A percentile compares a stretch with the other conserved stretches of the same genome.
phyloP scores from a whole-genome alignment of 2,888 invertebrate genomes.

The Cerastis rubricosa region DNA sequence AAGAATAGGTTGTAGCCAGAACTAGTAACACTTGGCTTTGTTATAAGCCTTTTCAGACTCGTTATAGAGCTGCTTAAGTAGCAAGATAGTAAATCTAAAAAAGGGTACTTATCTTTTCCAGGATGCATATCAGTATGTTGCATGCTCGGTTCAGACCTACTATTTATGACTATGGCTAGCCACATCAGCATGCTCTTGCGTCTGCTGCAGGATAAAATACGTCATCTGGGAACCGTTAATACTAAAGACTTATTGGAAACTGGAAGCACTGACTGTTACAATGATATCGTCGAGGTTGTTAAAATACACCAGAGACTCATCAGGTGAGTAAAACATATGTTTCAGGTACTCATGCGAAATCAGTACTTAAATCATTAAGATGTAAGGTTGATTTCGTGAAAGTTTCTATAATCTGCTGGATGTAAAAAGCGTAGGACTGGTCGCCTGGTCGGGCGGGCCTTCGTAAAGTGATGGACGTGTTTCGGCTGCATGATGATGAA shows the following conservation, averaged over 20 bases:
- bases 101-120: conserved; percentile 52
- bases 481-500: not conserved
- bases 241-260: conserved; percentile 6
- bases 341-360: not conserved
- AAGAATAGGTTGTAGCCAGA: not conserved
- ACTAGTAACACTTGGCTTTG: not conserved
- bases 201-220: conserved; percentile 80
- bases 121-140: conserved; percentile 80
- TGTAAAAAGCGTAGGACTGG: not conserved
- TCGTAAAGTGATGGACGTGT: not conserved
- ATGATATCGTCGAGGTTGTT: conserved; percentile 77
- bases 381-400: not conserved
- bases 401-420: not conserved
- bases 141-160: conserved; percentile 82
- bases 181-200: conserved; percentile 84
- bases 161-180: conserved; percentile 85
- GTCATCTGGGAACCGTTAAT: conserved; percentile 67
- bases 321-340: conserved; percentile 63
- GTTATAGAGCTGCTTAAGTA: not conserved
- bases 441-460: not conserved
- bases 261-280: conserved; percentile 70
- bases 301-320: conserved; percentile 83
- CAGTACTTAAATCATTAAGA: not conserved
- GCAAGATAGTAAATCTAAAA: not conserved
- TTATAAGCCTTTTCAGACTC: not conserved